Conservation (phyloP, 64 coral and sea anemone species). For the Platygyra sinensis region DNA sequence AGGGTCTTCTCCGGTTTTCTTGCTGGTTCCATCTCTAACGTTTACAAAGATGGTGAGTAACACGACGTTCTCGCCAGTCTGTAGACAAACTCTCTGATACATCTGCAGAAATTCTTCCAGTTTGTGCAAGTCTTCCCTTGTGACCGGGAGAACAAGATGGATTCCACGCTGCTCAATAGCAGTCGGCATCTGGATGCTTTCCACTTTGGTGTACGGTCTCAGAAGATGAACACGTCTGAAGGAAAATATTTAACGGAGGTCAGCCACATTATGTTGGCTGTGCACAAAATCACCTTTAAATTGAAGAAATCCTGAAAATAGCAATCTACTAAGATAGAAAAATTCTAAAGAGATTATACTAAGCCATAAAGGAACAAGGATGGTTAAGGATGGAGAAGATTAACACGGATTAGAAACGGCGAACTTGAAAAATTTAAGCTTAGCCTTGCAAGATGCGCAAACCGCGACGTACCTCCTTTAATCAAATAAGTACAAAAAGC, state of each 20-base stretch:
- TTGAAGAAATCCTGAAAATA: too few relatives aligned
- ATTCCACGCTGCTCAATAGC: constrained; percentile 88
- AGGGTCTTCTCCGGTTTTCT: constrained; percentile 40
- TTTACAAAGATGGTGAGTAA: constrained; percentile 96
- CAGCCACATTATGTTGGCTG: too few relatives aligned
- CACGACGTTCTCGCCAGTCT: constrained; percentile 97
- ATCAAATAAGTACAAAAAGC: too few relatives aligned
- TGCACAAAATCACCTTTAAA: too few relatives aligned
- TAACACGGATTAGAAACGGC: too few relatives aligned
- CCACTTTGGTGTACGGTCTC: constrained; percentile 85
- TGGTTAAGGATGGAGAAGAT: too few relatives aligned
- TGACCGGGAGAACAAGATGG: constrained; percentile 88
- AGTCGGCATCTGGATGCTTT: constrained; percentile 93
- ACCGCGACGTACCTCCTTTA: too few relatives aligned
- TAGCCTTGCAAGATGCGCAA: too few relatives aligned
- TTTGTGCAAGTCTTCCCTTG: constrained; percentile 39
- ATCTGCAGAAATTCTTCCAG: constrained; percentile 76
- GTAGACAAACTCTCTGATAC: constrained; percentile 89
- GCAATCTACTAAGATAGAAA: too few relatives aligned
- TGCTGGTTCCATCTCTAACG: constrained; percentile 38
- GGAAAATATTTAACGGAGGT: not conserved
- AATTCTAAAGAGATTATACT: too few relatives aligned
- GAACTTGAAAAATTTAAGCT: too few relatives aligned
- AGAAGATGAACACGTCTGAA: constrained; percentile 86
- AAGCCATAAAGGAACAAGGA: too few relatives aligned